Evolutionary conservation across 2,797 vertebrate species (phyloP).

Genomic region (Sebastes melanostomus): DNA sequence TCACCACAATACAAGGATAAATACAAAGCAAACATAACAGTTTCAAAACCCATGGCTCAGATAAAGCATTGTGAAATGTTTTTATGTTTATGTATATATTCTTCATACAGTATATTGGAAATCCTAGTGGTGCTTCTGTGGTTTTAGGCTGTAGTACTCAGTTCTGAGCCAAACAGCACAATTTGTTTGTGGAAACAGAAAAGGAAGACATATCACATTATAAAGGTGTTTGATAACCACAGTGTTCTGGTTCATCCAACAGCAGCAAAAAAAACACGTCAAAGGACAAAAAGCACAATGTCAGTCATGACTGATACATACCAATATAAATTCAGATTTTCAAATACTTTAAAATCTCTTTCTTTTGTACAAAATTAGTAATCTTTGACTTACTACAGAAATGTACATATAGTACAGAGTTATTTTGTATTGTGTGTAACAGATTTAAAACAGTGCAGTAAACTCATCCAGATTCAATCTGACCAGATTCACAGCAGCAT

Average conservation of each 20-base stretch:
- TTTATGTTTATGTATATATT: not conserved
- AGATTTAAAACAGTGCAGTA: not conserved
- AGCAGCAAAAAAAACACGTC: not conserved
- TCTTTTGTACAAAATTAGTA: conserved; percentile 1
- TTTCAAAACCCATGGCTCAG: not conserved
- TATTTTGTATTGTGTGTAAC: not conserved
- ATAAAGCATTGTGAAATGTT: not conserved
- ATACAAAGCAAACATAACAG: not conserved
- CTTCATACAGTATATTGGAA: not conserved
- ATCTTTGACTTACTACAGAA: not conserved
- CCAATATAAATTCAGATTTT: not conserved
- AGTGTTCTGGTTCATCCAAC: not conserved
- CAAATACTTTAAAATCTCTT: not conserved
- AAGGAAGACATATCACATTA: not conserved
- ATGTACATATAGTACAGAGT: not conserved
- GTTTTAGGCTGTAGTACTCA: not conserved
- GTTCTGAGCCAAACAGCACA: not conserved
- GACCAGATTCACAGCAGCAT: not conserved
- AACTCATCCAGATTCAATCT: not conserved
- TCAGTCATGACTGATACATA: not conserved
- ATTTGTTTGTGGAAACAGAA: not conserved
- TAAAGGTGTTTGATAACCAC: not conserved
- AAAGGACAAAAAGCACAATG: not conserved
- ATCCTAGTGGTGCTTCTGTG: too few species aligned
- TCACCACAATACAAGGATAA: not conserved